Evolutionary conservation across 1,140 invertebrate species (phyloP).

Genomic region (Macrosteles quadrilineatus): DNA sequence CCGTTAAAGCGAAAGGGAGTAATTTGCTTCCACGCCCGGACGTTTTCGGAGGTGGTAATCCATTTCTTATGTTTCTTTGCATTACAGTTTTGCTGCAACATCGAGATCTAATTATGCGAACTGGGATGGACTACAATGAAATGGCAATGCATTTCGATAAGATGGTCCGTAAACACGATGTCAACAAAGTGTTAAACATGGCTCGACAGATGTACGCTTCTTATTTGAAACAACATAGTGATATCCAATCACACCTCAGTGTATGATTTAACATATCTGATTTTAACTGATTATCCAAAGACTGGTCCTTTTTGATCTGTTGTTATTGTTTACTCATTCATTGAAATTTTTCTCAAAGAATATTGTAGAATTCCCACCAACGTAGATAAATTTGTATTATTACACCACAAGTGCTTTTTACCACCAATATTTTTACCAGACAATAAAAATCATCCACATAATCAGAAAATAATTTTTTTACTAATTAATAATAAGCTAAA

Average conservation of each 20-base stretch:
- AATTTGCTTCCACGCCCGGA: slow-evolving; percentile 78
- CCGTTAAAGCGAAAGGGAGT: slow-evolving; percentile 49
- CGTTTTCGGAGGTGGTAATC: slow-evolving; percentile 91
- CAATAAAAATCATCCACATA: too few species aligned
- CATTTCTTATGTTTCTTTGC: slow-evolving; percentile 95
- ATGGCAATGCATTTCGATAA: slow-evolving; percentile 98
- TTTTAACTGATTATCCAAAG: too few species aligned
- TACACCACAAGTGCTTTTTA: too few species aligned
- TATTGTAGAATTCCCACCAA: too few species aligned
- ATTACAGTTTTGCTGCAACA: slow-evolving; percentile 90
- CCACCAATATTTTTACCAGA: too few species aligned
- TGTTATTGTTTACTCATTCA: too few species aligned
- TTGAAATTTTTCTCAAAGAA: too few species aligned
- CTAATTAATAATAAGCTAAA: too few species aligned
- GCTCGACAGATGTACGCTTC: slow-evolving; percentile 83
- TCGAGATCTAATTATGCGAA: slow-evolving; percentile 85
- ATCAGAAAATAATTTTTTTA: too few species aligned
- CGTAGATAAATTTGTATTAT: too few species aligned
- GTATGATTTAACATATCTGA: slow-evolving; percentile 31
- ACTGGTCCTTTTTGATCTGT: too few species aligned
- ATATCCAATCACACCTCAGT: slow-evolving; percentile 32
- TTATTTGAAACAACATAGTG: slow-evolving; percentile 65
- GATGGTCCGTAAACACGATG: slow-evolving; percentile 94
- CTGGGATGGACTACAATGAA: slow-evolving; percentile 94
- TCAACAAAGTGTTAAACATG: slow-evolving; percentile 85